These are phyloP conservation scores for Erynnis tages DNA, from an alignment of 2,888 invertebrate species.

Conservation along the genomic window DNA sequence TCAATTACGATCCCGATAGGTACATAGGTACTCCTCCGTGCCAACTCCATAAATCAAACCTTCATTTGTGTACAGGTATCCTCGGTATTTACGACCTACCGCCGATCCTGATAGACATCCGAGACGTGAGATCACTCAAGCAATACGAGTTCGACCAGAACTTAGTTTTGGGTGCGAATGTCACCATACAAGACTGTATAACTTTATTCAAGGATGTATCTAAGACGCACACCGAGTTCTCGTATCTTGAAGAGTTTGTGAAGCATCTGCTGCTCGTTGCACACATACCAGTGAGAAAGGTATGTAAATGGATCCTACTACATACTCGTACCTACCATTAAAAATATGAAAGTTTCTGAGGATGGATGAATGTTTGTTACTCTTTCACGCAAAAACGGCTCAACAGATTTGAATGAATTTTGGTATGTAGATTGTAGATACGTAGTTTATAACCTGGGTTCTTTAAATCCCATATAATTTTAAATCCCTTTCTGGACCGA, in stretches of 20 bases:
- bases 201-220: constrained; percentile 64
- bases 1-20: neutral
- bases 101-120: constrained; percentile 59
- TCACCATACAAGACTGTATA: constrained; percentile 80
- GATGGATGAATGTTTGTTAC: too few species aligned
- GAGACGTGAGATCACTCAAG: constrained; percentile 56
- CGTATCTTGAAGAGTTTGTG: constrained; percentile 77
- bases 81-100: constrained; percentile 57
- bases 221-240: constrained; percentile 60
- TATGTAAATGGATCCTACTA: constrained; percentile 48
- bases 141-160: constrained; percentile 56
- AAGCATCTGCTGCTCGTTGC: constrained; percentile 83
- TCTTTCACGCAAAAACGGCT: too few species aligned
- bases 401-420: too few species aligned
- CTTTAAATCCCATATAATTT: too few species aligned
- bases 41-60: neutral
- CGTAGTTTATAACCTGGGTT: too few species aligned
- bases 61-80: constrained; percentile 47
- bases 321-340: too few species aligned
- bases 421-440: too few species aligned
- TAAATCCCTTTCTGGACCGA: too few species aligned
- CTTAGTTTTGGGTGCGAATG: constrained; percentile 79
- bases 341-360: too few species aligned
- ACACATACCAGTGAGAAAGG: constrained; percentile 84
- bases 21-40: neutral